Percentiles rank a stretch among this genome's conserved stretches.
These are phyloP conservation scores for Ceratina japonica DNA, from an alignment of 1,140 invertebrate genomes.

Conservation along the genomic window DNA sequence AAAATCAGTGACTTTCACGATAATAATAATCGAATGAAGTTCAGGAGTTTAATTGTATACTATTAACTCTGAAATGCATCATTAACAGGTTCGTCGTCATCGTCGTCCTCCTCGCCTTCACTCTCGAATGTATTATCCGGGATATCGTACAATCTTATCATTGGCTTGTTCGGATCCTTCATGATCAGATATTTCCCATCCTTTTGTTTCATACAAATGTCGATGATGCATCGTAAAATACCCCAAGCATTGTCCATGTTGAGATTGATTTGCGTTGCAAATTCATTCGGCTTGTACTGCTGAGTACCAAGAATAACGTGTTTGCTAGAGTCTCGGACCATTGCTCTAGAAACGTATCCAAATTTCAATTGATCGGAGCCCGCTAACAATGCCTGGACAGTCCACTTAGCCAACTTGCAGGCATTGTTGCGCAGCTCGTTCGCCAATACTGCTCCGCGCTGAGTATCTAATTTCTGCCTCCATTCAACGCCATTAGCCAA, in stretches of 20 bases:
- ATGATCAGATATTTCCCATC: constrained; percentile 99
- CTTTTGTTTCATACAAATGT: constrained; percentile 98
- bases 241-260: constrained; percentile 99
- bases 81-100: constrained; percentile 86
- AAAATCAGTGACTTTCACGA: constrained; percentile 23
- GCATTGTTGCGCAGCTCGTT: constrained; percentile 99
- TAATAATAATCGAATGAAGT: not conserved
- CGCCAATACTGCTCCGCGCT: constrained; percentile 97
- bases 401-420: constrained; percentile 99
- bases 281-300: constrained; percentile 99
- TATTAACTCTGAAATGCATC: constrained; percentile 78
- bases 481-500: constrained; percentile 97
- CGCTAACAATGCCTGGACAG: constrained; percentile 96
- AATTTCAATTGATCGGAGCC: constrained; percentile 99
- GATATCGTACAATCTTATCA: constrained; percentile 97
- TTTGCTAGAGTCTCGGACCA: constrained; percentile 95
- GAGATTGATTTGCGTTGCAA: constrained; percentile 98
- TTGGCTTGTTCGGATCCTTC: constrained; percentile 99
- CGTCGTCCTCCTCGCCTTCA: constrained; percentile 95
- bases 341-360: constrained; percentile 97
- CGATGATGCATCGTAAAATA: constrained; percentile 98
- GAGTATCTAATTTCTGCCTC: constrained; percentile 98
- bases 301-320: constrained; percentile 99
- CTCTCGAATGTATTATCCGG: constrained; percentile 99
- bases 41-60: constrained; percentile 7